Percentiles rank a stretch among this genome's conserved stretches.
Evolutionary conservation across 2,888 invertebrate species (phyloP).

Genomic region (Diplazon laetatorius): DNA sequence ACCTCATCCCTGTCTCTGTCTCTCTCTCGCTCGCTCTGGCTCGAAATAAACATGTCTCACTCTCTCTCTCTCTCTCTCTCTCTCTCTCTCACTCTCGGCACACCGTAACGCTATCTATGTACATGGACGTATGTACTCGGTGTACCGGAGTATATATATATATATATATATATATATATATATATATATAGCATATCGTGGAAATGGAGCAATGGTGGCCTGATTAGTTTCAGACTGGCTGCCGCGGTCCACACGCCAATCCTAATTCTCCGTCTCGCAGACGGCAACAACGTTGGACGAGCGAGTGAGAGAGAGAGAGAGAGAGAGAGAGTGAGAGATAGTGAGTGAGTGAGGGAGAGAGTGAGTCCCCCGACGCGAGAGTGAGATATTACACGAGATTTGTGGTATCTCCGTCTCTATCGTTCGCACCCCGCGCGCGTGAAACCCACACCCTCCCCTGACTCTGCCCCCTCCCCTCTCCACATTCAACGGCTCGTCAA

Average conservation of each 20-base stretch:
- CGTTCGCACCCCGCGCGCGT: constrained; percentile 20
- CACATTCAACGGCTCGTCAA: constrained; percentile 26
- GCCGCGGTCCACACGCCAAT: constrained; percentile 59
- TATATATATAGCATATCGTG: constrained; percentile 60
- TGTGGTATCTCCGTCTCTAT: background rate
- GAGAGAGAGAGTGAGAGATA: constrained; percentile 7
- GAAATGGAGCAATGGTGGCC: constrained; percentile 69
- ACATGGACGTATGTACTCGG: no score
- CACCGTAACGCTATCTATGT: constrained; percentile 44
- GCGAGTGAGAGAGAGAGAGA: background rate
- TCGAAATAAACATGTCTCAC: no score
- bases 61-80: constrained; percentile 1
- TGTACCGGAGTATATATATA: no score
- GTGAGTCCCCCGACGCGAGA: no score
- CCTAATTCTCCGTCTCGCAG: constrained; percentile 66
- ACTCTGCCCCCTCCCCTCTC: no score
- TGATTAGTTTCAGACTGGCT: constrained; percentile 69
- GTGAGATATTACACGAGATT: constrained; percentile 31
- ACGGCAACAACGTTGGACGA: constrained; percentile 13
- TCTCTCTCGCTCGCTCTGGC: constrained; percentile 7
- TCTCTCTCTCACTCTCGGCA: constrained; percentile 21
- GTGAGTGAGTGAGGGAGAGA: background rate
- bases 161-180: no score
- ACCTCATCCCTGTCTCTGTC: background rate
- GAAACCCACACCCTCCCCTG: constrained; percentile 20